Evolutionary conservation across 2,888 invertebrate species (phyloP).

Genomic region (Gymnoscelis rufifasciata): DNA sequence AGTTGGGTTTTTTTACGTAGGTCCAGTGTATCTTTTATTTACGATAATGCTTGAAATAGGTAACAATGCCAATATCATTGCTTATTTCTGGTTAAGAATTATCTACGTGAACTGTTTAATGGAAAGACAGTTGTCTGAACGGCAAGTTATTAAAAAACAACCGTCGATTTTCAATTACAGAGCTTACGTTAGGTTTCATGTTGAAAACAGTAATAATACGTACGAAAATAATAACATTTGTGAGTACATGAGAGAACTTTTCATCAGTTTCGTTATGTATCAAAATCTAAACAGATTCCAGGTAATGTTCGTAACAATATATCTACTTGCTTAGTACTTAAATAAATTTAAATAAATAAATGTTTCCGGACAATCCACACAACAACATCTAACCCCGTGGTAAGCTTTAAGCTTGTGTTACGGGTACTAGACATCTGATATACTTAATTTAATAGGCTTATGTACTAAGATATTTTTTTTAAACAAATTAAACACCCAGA

Average conservation of each 20-base stretch:
- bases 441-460: too few species aligned
- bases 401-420: too few species aligned
- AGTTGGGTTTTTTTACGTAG: not conserved
- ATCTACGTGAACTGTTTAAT: not conserved
- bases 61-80: not conserved
- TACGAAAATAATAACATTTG: constrained; percentile 40
- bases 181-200: not conserved
- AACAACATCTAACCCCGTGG: too few species aligned
- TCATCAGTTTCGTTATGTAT: constrained; percentile 38
- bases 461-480: too few species aligned
- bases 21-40: not conserved
- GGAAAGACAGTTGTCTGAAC: not conserved
- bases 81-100: not conserved
- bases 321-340: too few species aligned
- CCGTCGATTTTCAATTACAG: not conserved
- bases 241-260: constrained; percentile 39
- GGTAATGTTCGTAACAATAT: too few species aligned
- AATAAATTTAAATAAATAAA: too few species aligned
- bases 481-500: too few species aligned
- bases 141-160: not conserved
- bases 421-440: too few species aligned
- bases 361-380: too few species aligned
- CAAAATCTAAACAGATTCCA: constrained; percentile 41
- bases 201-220: constrained; percentile 34
- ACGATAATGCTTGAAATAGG: not conserved